Evolutionary conservation across 2,888 invertebrate genomes (phyloP).

Genomic region (Acanthococcus lagerstroemiae): DNA sequence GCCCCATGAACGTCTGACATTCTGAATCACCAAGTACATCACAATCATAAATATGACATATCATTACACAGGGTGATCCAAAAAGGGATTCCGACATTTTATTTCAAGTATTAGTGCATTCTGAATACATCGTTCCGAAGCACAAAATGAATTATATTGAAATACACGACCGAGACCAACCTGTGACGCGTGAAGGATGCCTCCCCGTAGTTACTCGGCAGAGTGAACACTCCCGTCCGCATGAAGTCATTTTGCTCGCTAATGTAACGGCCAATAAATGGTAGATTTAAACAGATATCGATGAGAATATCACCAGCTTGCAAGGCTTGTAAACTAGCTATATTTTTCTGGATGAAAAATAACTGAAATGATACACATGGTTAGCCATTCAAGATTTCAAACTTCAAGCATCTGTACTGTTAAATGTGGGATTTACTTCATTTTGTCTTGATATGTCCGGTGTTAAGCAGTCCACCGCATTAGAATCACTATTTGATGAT

Average conservation of each 20-base stretch:
- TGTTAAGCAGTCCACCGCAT: slow-evolving; percentile 12
- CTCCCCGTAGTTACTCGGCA: slow-evolving; percentile 18
- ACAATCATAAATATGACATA: too few relatives aligned
- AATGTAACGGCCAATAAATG: slow-evolving; percentile 54
- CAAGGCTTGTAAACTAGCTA: slow-evolving; percentile 64
- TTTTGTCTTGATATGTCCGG: slow-evolving; percentile 8
- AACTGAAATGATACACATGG: slow-evolving; percentile 48
- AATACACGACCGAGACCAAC: neutral
- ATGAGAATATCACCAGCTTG: slow-evolving; percentile 72
- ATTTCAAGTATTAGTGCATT: too few relatives aligned
- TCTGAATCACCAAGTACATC: too few relatives aligned
- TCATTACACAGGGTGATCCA: too few relatives aligned
- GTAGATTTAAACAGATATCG: slow-evolving; percentile 69
- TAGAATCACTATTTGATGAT: neutral
- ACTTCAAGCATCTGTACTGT: too few relatives aligned
- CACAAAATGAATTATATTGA: neutral
- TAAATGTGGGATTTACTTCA: slow-evolving; percentile 1
- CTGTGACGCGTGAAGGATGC: slow-evolving; percentile 21
- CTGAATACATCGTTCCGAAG: too few relatives aligned
- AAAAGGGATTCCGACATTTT: too few relatives aligned
- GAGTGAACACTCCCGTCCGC: slow-evolving; percentile 7
- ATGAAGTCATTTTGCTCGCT: slow-evolving; percentile 41
- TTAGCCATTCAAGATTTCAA: too few relatives aligned
- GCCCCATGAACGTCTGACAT: too few relatives aligned
- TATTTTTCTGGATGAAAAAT: slow-evolving; percentile 66